Base-by-base conservation (phyloP, 2,113 vertebrate species). In the Scophthalmus maximus region DNA sequence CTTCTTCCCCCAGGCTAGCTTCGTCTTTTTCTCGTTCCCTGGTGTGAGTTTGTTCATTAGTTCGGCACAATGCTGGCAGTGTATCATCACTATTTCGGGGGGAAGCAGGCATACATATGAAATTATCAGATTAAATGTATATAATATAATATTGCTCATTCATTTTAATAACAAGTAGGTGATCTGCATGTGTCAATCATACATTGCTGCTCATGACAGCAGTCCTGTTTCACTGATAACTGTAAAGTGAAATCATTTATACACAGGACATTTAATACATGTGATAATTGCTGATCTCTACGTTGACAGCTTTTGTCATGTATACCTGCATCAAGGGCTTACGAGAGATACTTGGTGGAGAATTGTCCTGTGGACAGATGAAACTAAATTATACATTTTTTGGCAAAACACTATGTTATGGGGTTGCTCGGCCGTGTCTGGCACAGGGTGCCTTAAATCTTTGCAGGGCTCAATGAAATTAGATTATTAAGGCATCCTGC, bases 11-110 rank as follows among this genome's bases (percentile, higher is more conserved):
- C 0, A n/a, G 70, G 74, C 72, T 46, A 74, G 23, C 46, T 70
- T 65, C 12, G 22, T 78, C 76, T 85, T 79, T 73, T 76, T 78
- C 76, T 83, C 78, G 78, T 74, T 76, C 68, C 29, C 81, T 47
- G 53, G 23, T 73, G 72, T 44, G 56, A 75, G 57, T 82, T 82
- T 79, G 79, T 83, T 83, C 74, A 85, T 84, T 86, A 78, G 55
- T 79, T 74, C 32, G 46, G 67, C 73, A 67, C 67, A 74, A 20
- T 64, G 71, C 55, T 76, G 68, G 46, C 70, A 46, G 36, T 68
- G 42, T 56, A 50, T 61, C 62, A 51, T 40, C 27, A 53, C 23
- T 42, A 52, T 38, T 63, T n/a, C 71, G 50, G 30, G 14, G 25
- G 56, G 36, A 72, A 59, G 32, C 6, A 68, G 27, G 46, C 52